These are phyloP conservation scores for Eilema sororculum DNA, from an alignment of 2,888 invertebrate species.

Conservation along the genomic window DNA sequence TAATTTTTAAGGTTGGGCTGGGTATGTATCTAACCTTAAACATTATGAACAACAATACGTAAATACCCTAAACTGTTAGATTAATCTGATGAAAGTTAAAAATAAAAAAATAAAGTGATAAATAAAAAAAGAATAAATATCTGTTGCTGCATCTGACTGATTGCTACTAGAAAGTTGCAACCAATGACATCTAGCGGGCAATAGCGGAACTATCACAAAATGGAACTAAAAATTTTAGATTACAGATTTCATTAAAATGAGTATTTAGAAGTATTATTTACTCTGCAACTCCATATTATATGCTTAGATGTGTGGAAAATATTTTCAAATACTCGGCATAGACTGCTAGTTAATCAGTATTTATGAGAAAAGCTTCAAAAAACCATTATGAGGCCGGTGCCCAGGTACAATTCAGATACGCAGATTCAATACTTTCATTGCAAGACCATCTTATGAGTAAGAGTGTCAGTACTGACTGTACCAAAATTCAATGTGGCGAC, in stretches of 20 bases:
- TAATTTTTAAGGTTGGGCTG: not conserved
- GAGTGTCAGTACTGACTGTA: too few relatives aligned
- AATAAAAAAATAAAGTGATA: not conserved
- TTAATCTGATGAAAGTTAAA: not conserved
- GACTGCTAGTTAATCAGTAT: too few relatives aligned
- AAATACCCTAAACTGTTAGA: not conserved
- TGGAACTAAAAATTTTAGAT: not conserved
- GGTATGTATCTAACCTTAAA: too few relatives aligned
- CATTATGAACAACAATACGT: not conserved
- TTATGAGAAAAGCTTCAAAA: too few relatives aligned
- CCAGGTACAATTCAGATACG: too few relatives aligned
- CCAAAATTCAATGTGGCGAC: too few relatives aligned
- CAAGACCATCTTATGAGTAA: too few relatives aligned
- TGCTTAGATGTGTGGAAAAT: not conserved
- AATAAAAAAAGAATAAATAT: not conserved
- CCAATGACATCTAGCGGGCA: conserved; percentile 5
- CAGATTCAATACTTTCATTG: too few relatives aligned
- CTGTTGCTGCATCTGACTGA: not conserved
- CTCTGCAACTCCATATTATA: too few relatives aligned
- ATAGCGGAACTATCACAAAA: conserved; percentile 4
- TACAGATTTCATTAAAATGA: not conserved
- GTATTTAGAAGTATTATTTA: not conserved
- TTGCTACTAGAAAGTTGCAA: not conserved
- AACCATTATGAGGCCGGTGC: too few relatives aligned
- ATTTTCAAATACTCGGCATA: too few relatives aligned